Percentiles rank a stretch among this genome's conserved stretches.
These are phyloP conservation scores for Kuschelorhynchus macadamiae DNA, from an alignment of 2,888 invertebrate genomes.

Conservation along the genomic window DNA sequence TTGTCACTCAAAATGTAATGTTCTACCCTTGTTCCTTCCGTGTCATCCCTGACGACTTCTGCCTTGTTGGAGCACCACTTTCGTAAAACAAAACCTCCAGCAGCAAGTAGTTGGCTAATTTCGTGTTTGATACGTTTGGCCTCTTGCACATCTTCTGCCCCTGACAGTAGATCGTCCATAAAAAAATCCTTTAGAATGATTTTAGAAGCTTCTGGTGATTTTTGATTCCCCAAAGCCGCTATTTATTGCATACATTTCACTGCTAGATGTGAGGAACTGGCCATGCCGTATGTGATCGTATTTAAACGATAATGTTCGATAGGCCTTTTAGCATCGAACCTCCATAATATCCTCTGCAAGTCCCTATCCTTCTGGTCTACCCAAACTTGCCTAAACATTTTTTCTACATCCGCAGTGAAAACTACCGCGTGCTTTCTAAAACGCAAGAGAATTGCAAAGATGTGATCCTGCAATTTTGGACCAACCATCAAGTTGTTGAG, in stretches of 20 bases:
- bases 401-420: constrained; percentile 21
- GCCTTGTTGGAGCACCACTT: constrained; percentile 34
- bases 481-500: constrained; percentile 16
- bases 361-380: constrained; percentile 16
- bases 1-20: background rate
- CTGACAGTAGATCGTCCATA: constrained; percentile 31
- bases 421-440: constrained; percentile 13
- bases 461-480: constrained; percentile 20
- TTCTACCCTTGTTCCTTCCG: background rate
- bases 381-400: constrained; percentile 20
- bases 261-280: constrained; percentile 26
- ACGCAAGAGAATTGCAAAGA: constrained; percentile 9
- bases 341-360: constrained; percentile 45
- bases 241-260: constrained; percentile 19
- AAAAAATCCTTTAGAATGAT: constrained; percentile 34
- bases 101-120: background rate
- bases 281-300: constrained; percentile 35
- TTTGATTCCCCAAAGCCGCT: no score
- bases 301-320: constrained; percentile 27
- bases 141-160: background rate
- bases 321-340: constrained; percentile 15
- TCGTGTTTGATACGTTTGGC: constrained; percentile 2
- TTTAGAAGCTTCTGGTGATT: background rate
- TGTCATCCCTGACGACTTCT: constrained; percentile 1
- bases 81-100: constrained; percentile 32